Evolutionary conservation across 2,888 invertebrate genomes (phyloP).

Genomic region (Luperina testacea): DNA sequence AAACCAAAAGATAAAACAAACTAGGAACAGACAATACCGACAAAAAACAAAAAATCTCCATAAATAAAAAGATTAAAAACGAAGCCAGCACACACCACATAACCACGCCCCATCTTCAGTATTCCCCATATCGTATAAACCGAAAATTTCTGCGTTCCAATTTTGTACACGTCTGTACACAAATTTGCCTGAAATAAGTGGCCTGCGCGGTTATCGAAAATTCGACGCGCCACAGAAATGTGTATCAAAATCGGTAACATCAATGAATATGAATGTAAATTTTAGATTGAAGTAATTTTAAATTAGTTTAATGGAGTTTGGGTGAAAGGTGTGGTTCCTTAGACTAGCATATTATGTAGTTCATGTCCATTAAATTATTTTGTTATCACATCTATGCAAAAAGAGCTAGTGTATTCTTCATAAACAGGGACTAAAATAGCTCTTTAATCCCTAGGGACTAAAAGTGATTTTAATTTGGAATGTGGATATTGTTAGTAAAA

Average conservation of each 20-base stretch:
- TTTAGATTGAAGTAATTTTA: conserved; percentile 29
- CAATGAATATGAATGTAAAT: conserved; percentile 46
- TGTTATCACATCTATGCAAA: no score
- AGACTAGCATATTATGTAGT: neutral
- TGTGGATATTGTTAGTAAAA: no score
- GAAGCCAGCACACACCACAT: conserved; percentile 10
- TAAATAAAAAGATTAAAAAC: conserved; percentile 40
- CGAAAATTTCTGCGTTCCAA: conserved; percentile 73
- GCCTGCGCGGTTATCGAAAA: conserved; percentile 80
- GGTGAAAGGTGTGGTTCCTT: neutral
- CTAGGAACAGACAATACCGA: neutral
- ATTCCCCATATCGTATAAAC: conserved; percentile 51
- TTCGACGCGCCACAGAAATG: conserved; percentile 70
- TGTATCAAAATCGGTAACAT: conserved; percentile 67
- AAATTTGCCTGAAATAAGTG: conserved; percentile 82
- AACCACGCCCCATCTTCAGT: conserved; percentile 38
- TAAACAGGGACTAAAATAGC: no score
- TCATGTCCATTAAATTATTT: neutral
- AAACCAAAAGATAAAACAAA: neutral
- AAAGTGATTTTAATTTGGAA: no score
- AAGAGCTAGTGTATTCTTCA: no score
- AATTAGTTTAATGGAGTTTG: conserved; percentile 37
- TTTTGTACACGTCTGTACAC: conserved; percentile 80
- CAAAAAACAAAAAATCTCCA: neutral
- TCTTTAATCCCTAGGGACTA: no score